Base-by-base conservation (phyloP, 2,113 vertebrate genomes). In the Equus przewalskii region DNA sequence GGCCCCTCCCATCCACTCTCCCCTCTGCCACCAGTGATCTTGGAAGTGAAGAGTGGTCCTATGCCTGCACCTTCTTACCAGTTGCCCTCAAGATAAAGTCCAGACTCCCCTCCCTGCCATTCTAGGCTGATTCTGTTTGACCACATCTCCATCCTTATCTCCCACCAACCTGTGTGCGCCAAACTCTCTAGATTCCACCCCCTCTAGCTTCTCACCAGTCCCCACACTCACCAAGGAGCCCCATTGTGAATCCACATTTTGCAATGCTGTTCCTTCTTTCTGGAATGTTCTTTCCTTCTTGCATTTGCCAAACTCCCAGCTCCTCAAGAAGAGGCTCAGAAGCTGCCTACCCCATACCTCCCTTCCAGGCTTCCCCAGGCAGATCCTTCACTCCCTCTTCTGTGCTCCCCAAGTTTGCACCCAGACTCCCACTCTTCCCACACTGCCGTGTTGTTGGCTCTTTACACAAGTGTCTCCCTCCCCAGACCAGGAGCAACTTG, bases 311-410 rank as follows among this genome's bases (percentile, higher is more conserved):
- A 11, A 30, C n/a, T 75, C 18, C 72, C 51, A 65, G 67, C 4
- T 65, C 28, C 70, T 83, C 62, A 36, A 24, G 49, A 70, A 0
- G 3, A 73, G 36, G 22, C 58, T 89, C 58, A 36, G 86, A 79
- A 72, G 8, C 26, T 0, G 0, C 56, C 18, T 18, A 49, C 6
- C 46, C 19, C 2, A 4, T 2, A 2, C 16, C 14, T 65, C 22
- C 44, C 70, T 46, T 72, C 21, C 19, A 7, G 13, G 41, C 3
- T 54, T 56, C 69, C 62, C 11, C 11, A 5, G 46, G 11, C 7
- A 18, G 28, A 64, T 28, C 58, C 30, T 49, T 44, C 26, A 16
- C 18, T 33, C 24, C 24, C 2, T 56, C 30, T 6, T 79, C 91
- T 85, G 51, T 49, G 70, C 22, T 24, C 49, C n/a, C 36, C 1